These are phyloP conservation scores for Hypotaenidia philippensis DNA, from an alignment of 2,797 vertebrate genomes.

Conservation along the genomic window DNA sequence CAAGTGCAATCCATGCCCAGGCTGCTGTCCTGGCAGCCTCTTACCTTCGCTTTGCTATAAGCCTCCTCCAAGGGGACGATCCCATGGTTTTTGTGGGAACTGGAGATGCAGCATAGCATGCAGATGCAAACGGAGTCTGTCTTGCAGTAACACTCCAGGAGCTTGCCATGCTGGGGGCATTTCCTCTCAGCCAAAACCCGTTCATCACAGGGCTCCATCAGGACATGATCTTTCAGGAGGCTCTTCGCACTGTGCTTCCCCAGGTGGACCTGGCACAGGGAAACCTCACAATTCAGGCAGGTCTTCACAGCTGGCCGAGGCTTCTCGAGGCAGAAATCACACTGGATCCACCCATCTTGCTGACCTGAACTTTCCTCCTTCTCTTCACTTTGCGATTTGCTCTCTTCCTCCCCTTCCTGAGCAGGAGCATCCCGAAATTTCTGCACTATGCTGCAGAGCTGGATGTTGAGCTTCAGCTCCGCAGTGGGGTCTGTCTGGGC, in stretches of 20 bases:
- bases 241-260: slow-evolving; percentile 68
- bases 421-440: background rate
- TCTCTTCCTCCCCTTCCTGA: accelerated
- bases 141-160: slow-evolving; percentile 80
- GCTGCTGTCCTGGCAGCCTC: background rate
- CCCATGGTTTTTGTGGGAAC: slow-evolving; percentile 71
- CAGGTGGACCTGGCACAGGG: slow-evolving; percentile 82
- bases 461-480: background rate
- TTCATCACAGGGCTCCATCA: slow-evolving; percentile 52
- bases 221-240: slow-evolving; percentile 14
- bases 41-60: background rate
- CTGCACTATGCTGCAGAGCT: background rate
- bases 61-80: background rate
- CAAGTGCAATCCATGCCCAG: accelerated
- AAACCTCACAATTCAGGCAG: slow-evolving; percentile 76
- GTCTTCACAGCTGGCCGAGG: slow-evolving; percentile 68
- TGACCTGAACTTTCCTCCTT: background rate
- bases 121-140: slow-evolving; percentile 75
- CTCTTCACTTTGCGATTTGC: accelerated
- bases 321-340: slow-evolving; percentile 27
- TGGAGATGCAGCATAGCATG: slow-evolving; percentile 68
- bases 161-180: slow-evolving; percentile 72
- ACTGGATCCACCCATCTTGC: background rate
- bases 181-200: background rate
- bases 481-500: accelerated